phyloP scores from a whole-genome alignment of 2,888 invertebrate genomes.

The Urechis unicinctus region DNA sequence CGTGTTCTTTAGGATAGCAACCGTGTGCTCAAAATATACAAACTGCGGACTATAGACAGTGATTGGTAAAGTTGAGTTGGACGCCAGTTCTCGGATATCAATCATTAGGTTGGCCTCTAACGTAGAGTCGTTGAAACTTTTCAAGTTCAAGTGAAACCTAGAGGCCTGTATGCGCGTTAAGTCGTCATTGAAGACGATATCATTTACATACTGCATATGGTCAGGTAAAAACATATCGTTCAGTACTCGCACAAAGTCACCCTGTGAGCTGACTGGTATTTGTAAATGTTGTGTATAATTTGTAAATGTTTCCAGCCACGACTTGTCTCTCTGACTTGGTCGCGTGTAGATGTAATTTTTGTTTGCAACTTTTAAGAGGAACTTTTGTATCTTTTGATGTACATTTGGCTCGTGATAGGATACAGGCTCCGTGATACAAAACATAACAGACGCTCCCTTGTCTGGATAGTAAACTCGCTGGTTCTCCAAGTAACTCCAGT shows the following conservation, averaged over 20 bases:
- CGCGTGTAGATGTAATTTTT: not conserved
- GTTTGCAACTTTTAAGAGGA: slow-evolving; percentile 1
- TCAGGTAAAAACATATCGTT: slow-evolving; percentile 4
- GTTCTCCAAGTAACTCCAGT: slow-evolving; percentile 17
- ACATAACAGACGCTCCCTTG: slow-evolving; percentile 18
- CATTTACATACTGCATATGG: slow-evolving; percentile 6
- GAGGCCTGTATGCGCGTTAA: slow-evolving; percentile 66
- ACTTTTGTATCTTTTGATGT: not conserved
- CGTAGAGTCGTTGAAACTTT: slow-evolving; percentile 75
- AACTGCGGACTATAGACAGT: slow-evolving; percentile 27
- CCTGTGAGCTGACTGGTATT: not conserved
- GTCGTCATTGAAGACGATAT: slow-evolving; percentile 14
- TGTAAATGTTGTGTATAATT: not conserved
- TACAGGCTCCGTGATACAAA: slow-evolving; percentile 17
- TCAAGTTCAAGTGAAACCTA: slow-evolving; percentile 79
- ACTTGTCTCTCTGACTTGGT: slow-evolving; percentile 3
- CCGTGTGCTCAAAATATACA: slow-evolving; percentile 36
- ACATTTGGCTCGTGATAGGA: slow-evolving; percentile 10
- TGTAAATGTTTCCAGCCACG: slow-evolving; percentile 12
- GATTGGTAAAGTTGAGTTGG: slow-evolving; percentile 20
- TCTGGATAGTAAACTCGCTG: slow-evolving; percentile 18
- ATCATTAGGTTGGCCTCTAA: slow-evolving; percentile 29
- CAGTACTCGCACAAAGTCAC: slow-evolving; percentile 6
- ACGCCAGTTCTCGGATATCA: slow-evolving; percentile 24
- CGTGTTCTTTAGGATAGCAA: slow-evolving; percentile 30